Conservation (phyloP, 2,113 vertebrate genomes). For the Nyctibius bracteatus region DNA sequence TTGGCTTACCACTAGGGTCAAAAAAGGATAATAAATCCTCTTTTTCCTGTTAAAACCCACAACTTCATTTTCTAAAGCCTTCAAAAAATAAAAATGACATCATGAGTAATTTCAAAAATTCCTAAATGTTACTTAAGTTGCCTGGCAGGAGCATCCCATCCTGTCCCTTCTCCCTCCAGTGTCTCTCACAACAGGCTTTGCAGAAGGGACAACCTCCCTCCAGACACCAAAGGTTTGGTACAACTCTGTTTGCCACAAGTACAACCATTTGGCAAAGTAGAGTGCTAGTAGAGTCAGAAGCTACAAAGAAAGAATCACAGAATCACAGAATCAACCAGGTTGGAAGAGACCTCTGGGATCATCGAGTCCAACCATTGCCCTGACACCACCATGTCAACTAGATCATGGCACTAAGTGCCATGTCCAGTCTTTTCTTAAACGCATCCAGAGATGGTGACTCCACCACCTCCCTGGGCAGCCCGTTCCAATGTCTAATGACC, state of each 20-base stretch:
- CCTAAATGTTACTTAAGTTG: background rate
- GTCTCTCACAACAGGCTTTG: background rate
- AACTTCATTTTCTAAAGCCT: slow-evolving; percentile 9
- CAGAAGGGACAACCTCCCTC: background rate
- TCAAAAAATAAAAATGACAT: background rate
- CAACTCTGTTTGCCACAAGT: background rate
- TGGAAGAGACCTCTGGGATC: no score
- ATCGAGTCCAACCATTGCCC: no score
- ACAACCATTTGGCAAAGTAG: background rate
- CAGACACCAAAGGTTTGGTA: background rate
- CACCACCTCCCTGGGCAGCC: no score
- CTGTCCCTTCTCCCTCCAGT: background rate
- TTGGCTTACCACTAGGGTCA: background rate
- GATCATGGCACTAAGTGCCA: no score
- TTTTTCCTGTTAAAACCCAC: background rate
- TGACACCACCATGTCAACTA: no score
- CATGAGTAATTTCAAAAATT: background rate
- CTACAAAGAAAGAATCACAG: background rate
- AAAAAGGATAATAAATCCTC: slow-evolving; percentile 19
- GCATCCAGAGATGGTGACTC: no score
- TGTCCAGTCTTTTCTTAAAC: no score
- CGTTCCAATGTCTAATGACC: no score
- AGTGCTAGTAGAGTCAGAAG: background rate
- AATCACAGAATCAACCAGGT: no score
- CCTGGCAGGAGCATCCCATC: background rate